phyloP scores from a whole-genome alignment of 2,113 vertebrate species.

The Telmatochromis brichardi region DNA sequence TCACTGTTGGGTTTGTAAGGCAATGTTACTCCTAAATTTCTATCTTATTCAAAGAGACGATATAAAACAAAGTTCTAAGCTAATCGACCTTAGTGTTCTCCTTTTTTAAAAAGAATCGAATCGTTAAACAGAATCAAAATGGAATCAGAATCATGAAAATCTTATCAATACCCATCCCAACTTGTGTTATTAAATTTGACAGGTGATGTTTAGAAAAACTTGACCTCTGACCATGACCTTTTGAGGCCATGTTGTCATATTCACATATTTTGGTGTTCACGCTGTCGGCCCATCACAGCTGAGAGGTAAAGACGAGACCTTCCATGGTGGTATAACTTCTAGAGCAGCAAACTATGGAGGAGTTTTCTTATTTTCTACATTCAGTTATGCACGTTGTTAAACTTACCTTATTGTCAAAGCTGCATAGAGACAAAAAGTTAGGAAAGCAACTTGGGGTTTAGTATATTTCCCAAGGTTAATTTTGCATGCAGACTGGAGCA shows the following conservation, averaged over 20 bases:
- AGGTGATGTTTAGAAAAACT: background rate
- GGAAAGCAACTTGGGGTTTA: background rate
- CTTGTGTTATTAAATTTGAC: background rate
- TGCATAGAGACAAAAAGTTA: background rate
- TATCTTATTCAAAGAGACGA: rapidly evolving
- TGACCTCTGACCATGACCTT: background rate
- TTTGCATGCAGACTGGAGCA: background rate
- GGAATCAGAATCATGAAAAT: too few relatives aligned
- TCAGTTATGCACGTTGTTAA: rapidly evolving
- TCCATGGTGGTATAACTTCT: rapidly evolving
- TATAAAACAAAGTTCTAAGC: too few relatives aligned
- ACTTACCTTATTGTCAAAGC: background rate
- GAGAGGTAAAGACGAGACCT: background rate
- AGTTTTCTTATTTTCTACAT: background rate
- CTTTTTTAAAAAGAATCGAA: too few relatives aligned
- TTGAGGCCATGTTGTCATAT: background rate
- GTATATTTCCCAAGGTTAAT: background rate
- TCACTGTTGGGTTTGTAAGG: too few relatives aligned
- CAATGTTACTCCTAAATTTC: too few relatives aligned
- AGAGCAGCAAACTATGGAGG: background rate
- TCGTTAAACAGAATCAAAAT: rapidly evolving
- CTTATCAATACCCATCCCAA: too few relatives aligned
- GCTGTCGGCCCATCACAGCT: background rate
- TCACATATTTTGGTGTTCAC: background rate
- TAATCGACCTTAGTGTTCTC: rapidly evolving